Percentiles rank a stretch among this genome's conserved stretches.
Evolutionary conservation across 1,140 invertebrate species (phyloP).

Genomic region (Subanguina moxae): DNA sequence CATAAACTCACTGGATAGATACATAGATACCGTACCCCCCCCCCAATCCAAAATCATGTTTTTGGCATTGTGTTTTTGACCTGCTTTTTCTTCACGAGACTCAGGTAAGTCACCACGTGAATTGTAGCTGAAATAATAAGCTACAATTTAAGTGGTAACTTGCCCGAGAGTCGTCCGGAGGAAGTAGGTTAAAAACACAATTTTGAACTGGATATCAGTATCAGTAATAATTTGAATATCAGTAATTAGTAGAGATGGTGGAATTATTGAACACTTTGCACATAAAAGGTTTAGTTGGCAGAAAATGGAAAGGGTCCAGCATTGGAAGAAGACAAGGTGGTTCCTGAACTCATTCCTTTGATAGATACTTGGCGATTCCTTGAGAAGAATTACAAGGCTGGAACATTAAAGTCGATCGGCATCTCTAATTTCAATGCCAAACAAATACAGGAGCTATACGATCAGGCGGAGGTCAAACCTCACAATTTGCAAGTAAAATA

Average conservation of each 20-base stretch:
- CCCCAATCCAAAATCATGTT: too few species aligned
- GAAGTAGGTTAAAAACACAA: too few species aligned
- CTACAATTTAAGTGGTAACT: too few species aligned
- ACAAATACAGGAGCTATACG: constrained; percentile 67
- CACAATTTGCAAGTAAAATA: constrained; percentile 33
- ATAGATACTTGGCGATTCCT: constrained; percentile 50
- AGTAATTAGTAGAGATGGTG: constrained; percentile 12
- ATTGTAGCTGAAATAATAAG: too few species aligned
- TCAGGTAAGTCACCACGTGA: too few species aligned
- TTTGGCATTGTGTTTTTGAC: too few species aligned
- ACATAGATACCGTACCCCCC: too few species aligned
- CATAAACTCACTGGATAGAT: too few species aligned
- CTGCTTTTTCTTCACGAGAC: too few species aligned
- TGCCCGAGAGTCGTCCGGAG: too few species aligned
- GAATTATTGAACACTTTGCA: constrained; percentile 21
- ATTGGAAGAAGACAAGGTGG: constrained; percentile 27
- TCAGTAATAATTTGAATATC: constrained; percentile 14
- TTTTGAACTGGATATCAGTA: too few species aligned
- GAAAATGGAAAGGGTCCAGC: constrained; percentile 7
- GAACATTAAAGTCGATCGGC: constrained; percentile 60
- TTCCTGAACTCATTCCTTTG: constrained; percentile 24
- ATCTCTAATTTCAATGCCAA: constrained; percentile 64
- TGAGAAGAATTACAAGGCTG: constrained; percentile 58
- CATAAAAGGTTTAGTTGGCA: constrained; percentile 26
- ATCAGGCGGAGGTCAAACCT: constrained; percentile 37